These are phyloP conservation scores for Oncopodura yosiiana DNA, from an alignment of 1,140 invertebrate genomes.

Conservation along the genomic window DNA sequence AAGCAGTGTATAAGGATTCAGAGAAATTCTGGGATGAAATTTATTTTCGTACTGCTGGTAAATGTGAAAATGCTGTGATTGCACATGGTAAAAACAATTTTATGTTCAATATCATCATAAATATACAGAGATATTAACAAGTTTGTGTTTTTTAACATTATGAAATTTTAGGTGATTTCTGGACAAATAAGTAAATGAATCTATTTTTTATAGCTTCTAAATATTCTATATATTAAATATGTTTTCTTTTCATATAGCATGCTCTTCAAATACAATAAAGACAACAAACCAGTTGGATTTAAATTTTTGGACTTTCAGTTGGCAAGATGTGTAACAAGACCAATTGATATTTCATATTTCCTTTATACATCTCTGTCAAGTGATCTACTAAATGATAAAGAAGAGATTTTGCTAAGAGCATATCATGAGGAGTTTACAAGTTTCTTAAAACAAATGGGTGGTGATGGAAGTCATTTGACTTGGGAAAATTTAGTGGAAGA, in stretches of 20 bases:
- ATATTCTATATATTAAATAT: too few relatives aligned
- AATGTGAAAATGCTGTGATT: slow-evolving; percentile 28
- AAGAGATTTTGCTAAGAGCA: slow-evolving; percentile 10
- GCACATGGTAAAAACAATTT: too few relatives aligned
- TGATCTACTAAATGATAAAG: slow-evolving; percentile 14
- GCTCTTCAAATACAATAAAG: slow-evolving; percentile 48
- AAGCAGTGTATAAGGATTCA: background rate
- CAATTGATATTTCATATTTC: slow-evolving; percentile 50
- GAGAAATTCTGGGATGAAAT: background rate
- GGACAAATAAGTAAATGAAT: slow-evolving; percentile 73
- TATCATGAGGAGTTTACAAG: slow-evolving; percentile 17
- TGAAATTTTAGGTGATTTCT: slow-evolving; percentile 67
- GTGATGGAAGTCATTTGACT: slow-evolving; percentile 5
- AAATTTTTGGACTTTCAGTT: slow-evolving; percentile 47
- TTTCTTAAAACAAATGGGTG: background rate
- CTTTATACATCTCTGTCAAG: slow-evolving; percentile 43
- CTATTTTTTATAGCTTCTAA: too few relatives aligned
- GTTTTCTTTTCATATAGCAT: too few relatives aligned
- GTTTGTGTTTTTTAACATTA: too few relatives aligned
- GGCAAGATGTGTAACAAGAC: slow-evolving; percentile 42
- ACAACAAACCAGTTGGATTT: slow-evolving; percentile 10
- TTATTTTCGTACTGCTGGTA: background rate
- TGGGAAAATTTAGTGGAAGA: slow-evolving; percentile 19
- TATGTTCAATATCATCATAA: too few relatives aligned
- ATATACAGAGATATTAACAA: too few relatives aligned